Evolutionary conservation across 1,140 invertebrate species (phyloP).

Genomic region (Hylaeus volcanicus): DNA sequence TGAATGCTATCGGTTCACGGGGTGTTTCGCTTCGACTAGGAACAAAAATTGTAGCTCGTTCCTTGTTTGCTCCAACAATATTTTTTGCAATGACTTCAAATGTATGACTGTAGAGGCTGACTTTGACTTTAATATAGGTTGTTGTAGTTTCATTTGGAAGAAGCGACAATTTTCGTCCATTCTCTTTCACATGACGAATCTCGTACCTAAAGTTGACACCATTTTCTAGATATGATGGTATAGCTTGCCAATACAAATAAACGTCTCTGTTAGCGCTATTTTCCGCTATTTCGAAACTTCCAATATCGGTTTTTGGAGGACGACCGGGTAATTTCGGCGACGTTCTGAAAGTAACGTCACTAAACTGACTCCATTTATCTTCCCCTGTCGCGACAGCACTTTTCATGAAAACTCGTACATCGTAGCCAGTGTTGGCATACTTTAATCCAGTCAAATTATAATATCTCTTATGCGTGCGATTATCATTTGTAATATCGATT

Average conservation of each 20-base stretch:
- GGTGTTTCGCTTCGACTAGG: slow-evolving; percentile 81
- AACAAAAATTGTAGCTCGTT: slow-evolving; percentile 83
- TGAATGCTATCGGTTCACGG: slow-evolving; percentile 82
- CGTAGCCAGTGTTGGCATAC: slow-evolving; percentile 85
- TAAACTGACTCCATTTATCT: slow-evolving; percentile 84
- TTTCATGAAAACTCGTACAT: slow-evolving; percentile 84
- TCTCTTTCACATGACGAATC: slow-evolving; percentile 74
- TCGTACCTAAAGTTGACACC: slow-evolving; percentile 81
- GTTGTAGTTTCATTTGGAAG: slow-evolving; percentile 76
- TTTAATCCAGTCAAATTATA: slow-evolving; percentile 82
- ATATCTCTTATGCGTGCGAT: slow-evolving; percentile 68
- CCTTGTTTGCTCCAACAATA: slow-evolving; percentile 81
- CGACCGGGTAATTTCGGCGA: slow-evolving; percentile 82
- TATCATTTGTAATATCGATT: slow-evolving; percentile 71
- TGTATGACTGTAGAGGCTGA: slow-evolving; percentile 78
- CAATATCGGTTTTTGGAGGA: slow-evolving; percentile 84
- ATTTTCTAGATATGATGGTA: slow-evolving; percentile 83
- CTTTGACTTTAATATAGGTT: slow-evolving; percentile 81
- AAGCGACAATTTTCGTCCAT: slow-evolving; percentile 65
- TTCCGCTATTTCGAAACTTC: slow-evolving; percentile 84
- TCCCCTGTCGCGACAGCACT: slow-evolving; percentile 79
- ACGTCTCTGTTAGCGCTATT: slow-evolving; percentile 80
- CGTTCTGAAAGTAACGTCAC: slow-evolving; percentile 82
- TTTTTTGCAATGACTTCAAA: slow-evolving; percentile 83
- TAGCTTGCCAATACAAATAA: slow-evolving; percentile 86